phyloP scores from a whole-genome alignment of 2,888 invertebrate species.

The Eupithecia centaureata region DNA sequence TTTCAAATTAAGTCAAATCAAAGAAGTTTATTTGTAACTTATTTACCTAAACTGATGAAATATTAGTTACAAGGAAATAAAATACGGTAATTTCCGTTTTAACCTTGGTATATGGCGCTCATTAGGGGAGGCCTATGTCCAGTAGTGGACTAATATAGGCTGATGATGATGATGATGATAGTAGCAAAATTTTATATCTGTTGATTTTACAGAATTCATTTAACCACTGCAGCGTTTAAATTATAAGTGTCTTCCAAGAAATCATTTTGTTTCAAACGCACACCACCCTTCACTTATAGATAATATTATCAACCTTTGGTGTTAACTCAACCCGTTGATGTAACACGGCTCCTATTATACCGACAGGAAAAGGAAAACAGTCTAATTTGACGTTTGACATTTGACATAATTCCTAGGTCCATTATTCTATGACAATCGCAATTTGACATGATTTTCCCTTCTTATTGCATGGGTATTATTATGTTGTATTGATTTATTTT shows the following conservation, averaged over 20 bases:
- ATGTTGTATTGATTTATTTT: conserved; percentile 28
- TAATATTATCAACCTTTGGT: conserved; percentile 36
- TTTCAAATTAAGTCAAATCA: too few species aligned
- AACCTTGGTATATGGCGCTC: too few species aligned
- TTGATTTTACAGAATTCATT: too few species aligned
- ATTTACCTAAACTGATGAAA: too few species aligned
- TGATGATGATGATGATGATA: too few species aligned
- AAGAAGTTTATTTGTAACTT: too few species aligned
- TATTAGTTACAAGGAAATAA: too few species aligned
- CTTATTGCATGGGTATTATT: conserved; percentile 46
- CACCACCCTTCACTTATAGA: too few species aligned
- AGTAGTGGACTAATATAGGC: too few species aligned
- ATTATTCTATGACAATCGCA: conserved; percentile 63
- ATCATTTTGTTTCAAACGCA: background rate
- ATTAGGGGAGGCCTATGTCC: too few species aligned
- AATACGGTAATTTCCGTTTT: too few species aligned
- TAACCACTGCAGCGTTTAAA: background rate
- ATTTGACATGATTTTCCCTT: conserved; percentile 42
- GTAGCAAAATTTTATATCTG: too few species aligned
- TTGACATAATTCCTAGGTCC: conserved; percentile 63
- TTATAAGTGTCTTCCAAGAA: background rate
- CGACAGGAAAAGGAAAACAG: conserved; percentile 68
- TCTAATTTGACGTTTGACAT: conserved; percentile 78
- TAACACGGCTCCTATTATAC: conserved; percentile 24
- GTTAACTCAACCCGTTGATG: conserved; percentile 51